Conservation (phyloP, 2,888 invertebrate genomes). For the Mythimna pallens region DNA sequence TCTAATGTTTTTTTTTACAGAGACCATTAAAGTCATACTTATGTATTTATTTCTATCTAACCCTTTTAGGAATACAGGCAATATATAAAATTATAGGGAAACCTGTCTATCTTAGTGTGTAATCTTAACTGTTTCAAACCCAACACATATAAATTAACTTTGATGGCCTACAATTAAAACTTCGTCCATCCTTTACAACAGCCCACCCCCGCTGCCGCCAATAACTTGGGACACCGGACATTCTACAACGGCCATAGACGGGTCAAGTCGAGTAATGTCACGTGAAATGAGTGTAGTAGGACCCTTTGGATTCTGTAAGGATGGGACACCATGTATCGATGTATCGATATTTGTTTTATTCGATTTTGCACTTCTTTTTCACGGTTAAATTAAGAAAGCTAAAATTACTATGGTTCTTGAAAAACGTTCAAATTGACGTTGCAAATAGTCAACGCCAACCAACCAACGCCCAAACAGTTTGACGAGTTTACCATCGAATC, state of each 20-base stretch:
- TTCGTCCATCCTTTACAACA: slow-evolving; percentile 1
- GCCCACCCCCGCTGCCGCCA: slow-evolving; percentile 56
- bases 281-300: slow-evolving; percentile 83
- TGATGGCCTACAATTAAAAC: slow-evolving; percentile 36
- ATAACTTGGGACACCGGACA: slow-evolving; percentile 44
- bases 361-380: not conserved
- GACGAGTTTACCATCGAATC: too few relatives aligned
- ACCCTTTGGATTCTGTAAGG: slow-evolving; percentile 77
- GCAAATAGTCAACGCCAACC: too few relatives aligned
- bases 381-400: not conserved
- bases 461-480: too few relatives aligned
- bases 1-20: too few relatives aligned
- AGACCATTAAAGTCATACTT: not conserved
- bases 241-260: slow-evolving; percentile 72
- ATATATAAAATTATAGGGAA: not conserved
- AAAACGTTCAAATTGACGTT: too few relatives aligned
- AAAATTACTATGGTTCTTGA: too few relatives aligned
- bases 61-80: too few relatives aligned
- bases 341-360: slow-evolving; percentile 37
- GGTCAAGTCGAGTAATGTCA: slow-evolving; percentile 86
- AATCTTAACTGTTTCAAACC: slow-evolving; percentile 17
- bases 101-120: slow-evolving; percentile 1
- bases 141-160: slow-evolving; percentile 21
- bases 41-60: too few relatives aligned
- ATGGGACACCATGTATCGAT: slow-evolving; percentile 53